Base-by-base conservation (phyloP, 2,888 invertebrate genomes). In the Melieria picta region DNA sequence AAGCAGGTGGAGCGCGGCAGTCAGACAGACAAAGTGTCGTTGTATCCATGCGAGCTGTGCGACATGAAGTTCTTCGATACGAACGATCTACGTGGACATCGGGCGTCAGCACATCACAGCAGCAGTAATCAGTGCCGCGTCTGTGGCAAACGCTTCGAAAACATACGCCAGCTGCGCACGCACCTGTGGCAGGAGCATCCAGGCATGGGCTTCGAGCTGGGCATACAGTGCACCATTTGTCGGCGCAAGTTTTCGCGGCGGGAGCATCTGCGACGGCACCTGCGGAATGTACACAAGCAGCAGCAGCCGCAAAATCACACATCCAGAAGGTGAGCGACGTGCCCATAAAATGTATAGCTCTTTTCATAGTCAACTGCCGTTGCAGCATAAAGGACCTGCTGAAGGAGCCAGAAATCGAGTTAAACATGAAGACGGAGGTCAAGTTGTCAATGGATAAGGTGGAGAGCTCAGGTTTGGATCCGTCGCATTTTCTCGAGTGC, bases 261-360 rank as follows among this genome's bases (percentile, higher is more conserved):
- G 1, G 87, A 88, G 74, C 88, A 89, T 77, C 77, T 89, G 61
- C 85, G 85, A 69, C 83, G 89, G 3, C 90, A 90, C 77, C 81
- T 88, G 81, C 79, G 83, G 4, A 85, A 74, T n/a, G 77, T 88
- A 1, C 89, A 90, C 67, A 79, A 78, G 69, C 69, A 72, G 73
- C 30, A 55, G 46, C 7, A 50, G 45, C 30, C 30, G 30, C 30
- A 30, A 30, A 30, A 30, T 30, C 30, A 30, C 30, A 30, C 30
- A 30, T 30, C 52, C 60, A 5, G 67, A 67, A 30, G 30, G 30
- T 9, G 10, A 46, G 3, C n/a, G 50, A 52, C 60, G 67, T 58
- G 60, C 16, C 60, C 4, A 61, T 67, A n/a, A 7, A 13, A 6
- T 6, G 7, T 4, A 9, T 13, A 16, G 1, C n/a, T 3, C 9